Conservation (phyloP, 1,140 invertebrate genomes). For the Chrysomallon squamiferum region DNA sequence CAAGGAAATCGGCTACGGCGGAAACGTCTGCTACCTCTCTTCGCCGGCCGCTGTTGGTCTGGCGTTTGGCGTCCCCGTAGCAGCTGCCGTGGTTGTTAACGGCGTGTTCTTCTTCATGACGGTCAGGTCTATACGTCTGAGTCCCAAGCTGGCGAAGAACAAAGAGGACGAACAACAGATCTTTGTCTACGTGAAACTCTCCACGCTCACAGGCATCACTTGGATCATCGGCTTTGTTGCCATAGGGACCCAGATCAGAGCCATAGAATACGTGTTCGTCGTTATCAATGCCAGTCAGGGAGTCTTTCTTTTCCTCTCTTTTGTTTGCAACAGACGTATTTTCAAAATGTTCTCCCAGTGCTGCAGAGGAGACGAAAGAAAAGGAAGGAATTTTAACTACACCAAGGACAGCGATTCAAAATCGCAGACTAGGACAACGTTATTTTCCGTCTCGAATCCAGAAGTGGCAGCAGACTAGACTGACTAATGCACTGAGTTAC, state of each 20-base stretch:
- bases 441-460: too few species aligned
- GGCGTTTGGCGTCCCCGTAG: conserved; percentile 35
- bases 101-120: conserved; percentile 34
- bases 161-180: conserved; percentile 26
- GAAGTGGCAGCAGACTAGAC: too few species aligned
- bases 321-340: conserved; percentile 64
- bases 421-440: too few species aligned
- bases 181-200: conserved; percentile 35
- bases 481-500: too few species aligned
- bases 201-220: conserved; percentile 33
- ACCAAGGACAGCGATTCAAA: too few species aligned
- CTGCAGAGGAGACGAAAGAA: background rate
- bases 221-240: conserved; percentile 40
- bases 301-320: conserved; percentile 70
- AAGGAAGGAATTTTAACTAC: too few species aligned
- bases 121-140: conserved; percentile 13
- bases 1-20: conserved; percentile 28
- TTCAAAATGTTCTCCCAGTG: conserved; percentile 14
- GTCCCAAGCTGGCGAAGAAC: conserved; percentile 9
- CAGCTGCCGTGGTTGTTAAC: conserved; percentile 26
- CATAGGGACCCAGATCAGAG: conserved; percentile 35
- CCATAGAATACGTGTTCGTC: conserved; percentile 67
- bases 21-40: conserved; percentile 29
- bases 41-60: conserved; percentile 18
- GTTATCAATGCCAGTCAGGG: conserved; percentile 69